These are phyloP conservation scores for Nudaria mundana DNA, from an alignment of 2,888 invertebrate species.

Conservation along the genomic window DNA sequence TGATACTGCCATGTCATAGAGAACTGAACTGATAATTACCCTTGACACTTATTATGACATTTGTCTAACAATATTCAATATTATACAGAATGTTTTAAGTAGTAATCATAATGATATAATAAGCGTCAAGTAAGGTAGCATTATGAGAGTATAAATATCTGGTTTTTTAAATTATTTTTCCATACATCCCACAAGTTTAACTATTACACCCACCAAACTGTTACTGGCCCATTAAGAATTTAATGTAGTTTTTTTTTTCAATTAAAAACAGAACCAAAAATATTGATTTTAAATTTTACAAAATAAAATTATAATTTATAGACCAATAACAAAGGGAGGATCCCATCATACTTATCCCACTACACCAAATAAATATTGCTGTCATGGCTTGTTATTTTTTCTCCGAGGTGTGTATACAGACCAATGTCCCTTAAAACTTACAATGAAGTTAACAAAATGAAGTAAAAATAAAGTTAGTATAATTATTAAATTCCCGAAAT, in stretches of 20 bases:
- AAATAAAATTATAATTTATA: conserved; percentile 49
- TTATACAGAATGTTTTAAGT: background rate
- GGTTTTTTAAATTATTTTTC: conserved; percentile 21
- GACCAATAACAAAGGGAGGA: conserved; percentile 49
- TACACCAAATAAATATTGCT: conserved; percentile 63
- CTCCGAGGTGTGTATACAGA: conserved; percentile 27
- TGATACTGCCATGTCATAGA: no score
- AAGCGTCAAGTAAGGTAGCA: conserved; percentile 31
- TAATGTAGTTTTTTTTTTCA: conserved; percentile 21
- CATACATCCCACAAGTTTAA: conserved; percentile 34
- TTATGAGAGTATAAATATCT: conserved; percentile 29
- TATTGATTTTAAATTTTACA: conserved; percentile 9
- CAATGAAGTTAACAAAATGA: no score
- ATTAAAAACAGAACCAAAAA: conserved; percentile 14
- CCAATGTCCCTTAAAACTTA: background rate
- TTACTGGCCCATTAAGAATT: conserved; percentile 39
- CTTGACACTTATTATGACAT: background rate
- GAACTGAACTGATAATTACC: no score
- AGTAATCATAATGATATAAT: conserved; percentile 7
- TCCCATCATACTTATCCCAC: conserved; percentile 64
- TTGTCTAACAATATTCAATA: background rate
- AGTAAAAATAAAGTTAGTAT: no score
- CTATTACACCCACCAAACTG: conserved; percentile 36
- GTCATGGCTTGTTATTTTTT: conserved; percentile 18
- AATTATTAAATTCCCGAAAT: no score